Base-by-base conservation (phyloP, 2,113 vertebrate genomes). In the Megaleporinus macrocephalus region DNA sequence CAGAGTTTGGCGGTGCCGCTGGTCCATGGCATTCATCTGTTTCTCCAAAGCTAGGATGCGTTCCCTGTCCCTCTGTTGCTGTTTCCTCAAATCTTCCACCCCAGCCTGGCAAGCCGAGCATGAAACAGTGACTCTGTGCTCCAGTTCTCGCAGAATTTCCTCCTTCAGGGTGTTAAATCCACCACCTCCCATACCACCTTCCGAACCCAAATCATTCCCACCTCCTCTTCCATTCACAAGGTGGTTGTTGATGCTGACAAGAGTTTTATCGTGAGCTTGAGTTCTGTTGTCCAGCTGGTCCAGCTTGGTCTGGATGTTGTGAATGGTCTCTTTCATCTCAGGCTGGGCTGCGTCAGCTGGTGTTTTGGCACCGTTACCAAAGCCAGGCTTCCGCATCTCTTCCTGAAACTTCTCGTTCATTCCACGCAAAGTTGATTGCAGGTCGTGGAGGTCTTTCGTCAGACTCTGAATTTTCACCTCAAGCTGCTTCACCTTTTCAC, bases 221-320 rank as follows among this genome's bases (percentile, higher is more conserved):
- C 87, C 91, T 63, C 78, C 84, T 22, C 94, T 93, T 2, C 95
- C 90, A 0, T 93, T 94, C 27, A 91, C 91, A 61, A 94, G 89
- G 82, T 95, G 93, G 87, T 95, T 95, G 89, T 95, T 96, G 68
- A 96, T 94, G 80, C 88, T 91, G 62, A 93, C 93, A 51, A 96
- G 90, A 6, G 95, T 96, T 86, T 92, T 92, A 82, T 97, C 96
- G 0, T 97, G 96, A 36, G 90, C 94, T 84, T 91, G 93, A 27
- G 97, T 94, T 0, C 95, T 94, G 84, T 92, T 96, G 83, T 98
- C 96, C 68, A 98, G 91, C 77, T 95, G 95, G 88, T 97, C 95
- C 84, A 99, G 92, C 83, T 95, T 97, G 80, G 91, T 94, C 91
- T 98, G 96, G 61, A 98, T 96, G 84, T 93, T 95, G 51, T 89